These are phyloP conservation scores for Hestina assimilis DNA, from an alignment of 1,140 invertebrate genomes.

Conservation along the genomic window DNA sequence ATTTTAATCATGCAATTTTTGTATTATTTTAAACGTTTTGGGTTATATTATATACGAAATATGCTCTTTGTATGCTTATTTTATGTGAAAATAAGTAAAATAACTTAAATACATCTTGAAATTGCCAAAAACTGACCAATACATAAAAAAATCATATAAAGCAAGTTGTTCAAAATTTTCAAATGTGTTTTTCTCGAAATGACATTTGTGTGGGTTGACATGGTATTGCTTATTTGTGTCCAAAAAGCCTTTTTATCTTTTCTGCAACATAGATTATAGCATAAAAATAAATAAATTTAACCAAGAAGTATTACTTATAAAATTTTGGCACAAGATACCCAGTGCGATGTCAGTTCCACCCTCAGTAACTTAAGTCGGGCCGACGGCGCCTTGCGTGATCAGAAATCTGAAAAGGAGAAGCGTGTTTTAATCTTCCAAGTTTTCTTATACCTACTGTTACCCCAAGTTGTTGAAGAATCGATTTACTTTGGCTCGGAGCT, in stretches of 20 bases:
- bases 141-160: no score
- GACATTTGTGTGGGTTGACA: no score
- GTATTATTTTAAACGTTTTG: no score
- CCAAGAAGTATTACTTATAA: conserved; percentile 11
- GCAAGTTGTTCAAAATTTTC: no score
- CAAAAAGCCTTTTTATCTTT: background rate
- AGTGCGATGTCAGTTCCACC: conserved; percentile 15
- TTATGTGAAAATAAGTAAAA: no score
- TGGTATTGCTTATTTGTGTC: no score
- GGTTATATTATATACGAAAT: no score
- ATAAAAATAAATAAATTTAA: conserved; percentile 9
- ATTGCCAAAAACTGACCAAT: no score
- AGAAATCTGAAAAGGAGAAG: conserved; percentile 31
- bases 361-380: conserved; percentile 20
- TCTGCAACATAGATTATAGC: background rate
- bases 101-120: no score
- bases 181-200: no score
- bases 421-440: conserved; percentile 39
- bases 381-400: conserved; percentile 34
- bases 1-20: no score
- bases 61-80: no score
- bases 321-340: conserved; percentile 20
- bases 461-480: conserved; percentile 28
- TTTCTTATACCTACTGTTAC: conserved; percentile 29
- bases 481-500: conserved; percentile 23